A percentile compares a stretch with the other conserved stretches of the same genome.
Conservation (phyloP, 2,797 vertebrate genomes). For the Poeciliopsis gracilis region DNA sequence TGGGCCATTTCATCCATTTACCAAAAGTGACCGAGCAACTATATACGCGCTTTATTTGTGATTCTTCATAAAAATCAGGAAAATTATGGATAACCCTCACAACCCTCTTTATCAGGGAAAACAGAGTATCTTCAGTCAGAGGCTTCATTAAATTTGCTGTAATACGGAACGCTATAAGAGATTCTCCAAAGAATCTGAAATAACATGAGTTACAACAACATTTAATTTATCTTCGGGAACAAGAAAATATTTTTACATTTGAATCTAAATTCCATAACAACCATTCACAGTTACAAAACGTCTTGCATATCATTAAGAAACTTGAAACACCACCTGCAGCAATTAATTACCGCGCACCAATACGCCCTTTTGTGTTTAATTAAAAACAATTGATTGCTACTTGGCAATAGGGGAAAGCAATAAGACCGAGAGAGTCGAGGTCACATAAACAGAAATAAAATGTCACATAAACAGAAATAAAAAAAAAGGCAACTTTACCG, state of each 20-base stretch:
- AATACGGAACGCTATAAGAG: too few relatives aligned
- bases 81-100: too few relatives aligned
- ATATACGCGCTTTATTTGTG: not conserved
- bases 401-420: not conserved
- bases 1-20: not conserved
- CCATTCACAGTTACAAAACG: not conserved
- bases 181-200: too few relatives aligned
- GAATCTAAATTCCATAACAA: not conserved
- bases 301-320: not conserved
- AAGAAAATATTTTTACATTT: not conserved
- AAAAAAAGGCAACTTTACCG: slow-evolving; percentile 74
- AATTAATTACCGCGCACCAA: not conserved
- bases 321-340: not conserved
- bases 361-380: not conserved
- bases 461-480: not conserved
- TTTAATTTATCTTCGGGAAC: too few relatives aligned
- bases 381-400: not conserved
- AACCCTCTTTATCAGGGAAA: too few relatives aligned
- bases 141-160: too few relatives aligned
- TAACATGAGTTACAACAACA: too few relatives aligned
- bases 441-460: slow-evolving; percentile 13
- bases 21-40: not conserved
- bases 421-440: not conserved
- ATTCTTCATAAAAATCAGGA: too few relatives aligned
- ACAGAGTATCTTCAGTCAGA: too few relatives aligned